Base-by-base conservation (phyloP, 2,113 vertebrate genomes). In the Motacilla tschutschensis region DNA sequence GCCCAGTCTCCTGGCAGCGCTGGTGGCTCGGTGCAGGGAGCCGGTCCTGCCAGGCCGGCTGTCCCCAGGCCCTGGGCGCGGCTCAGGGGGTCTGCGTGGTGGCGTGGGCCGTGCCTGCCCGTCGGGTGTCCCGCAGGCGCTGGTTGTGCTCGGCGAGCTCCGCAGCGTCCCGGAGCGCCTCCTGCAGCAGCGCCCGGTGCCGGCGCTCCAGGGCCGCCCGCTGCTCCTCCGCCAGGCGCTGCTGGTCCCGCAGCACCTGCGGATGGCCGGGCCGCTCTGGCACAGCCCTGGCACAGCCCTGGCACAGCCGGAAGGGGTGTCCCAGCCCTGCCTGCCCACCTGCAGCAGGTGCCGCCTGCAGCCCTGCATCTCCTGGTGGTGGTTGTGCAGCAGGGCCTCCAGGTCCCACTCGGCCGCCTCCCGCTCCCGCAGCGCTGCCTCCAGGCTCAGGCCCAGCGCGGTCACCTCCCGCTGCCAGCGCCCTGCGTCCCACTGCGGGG, bases 241-340 rank as follows among this genome's bases (percentile, higher is more conserved):
- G 96, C 93, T 98, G 98, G 66, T 94, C 96, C 83, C 46, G 83
- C 50, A 99, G 98, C 70, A 98, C 98, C 98, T 98, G 66, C 1
- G 33, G 48, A 33, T 10, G 5, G 7, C 18, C 9, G 6, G 41
- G 15, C 14, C 3, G 19, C 4, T 41, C 29, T 21, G 46, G 24
- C 40, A n/a, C 4, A 2, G n/a, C 35, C 38, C 58, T 24, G 53
- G 66, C 40, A 47, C 57, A 24, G 57, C 33, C 40, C 59, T 22
- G 54, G 67, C 43, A 50, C 54, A 17, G 57, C 24, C 15, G 0
- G 10, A 3, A 19, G 35, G 5, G 17, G 2, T 0, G 0, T 75
- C 8, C n/a, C 19, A 12, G 59, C 72, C 77, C 64, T 97, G 97
- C 6, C 4, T 35, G 51, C 70, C 25, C 51, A 98, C 98, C 98